These are phyloP conservation scores for Danionella cerebrum DNA, from an alignment of 2,113 vertebrate genomes.

Conservation along the genomic window DNA sequence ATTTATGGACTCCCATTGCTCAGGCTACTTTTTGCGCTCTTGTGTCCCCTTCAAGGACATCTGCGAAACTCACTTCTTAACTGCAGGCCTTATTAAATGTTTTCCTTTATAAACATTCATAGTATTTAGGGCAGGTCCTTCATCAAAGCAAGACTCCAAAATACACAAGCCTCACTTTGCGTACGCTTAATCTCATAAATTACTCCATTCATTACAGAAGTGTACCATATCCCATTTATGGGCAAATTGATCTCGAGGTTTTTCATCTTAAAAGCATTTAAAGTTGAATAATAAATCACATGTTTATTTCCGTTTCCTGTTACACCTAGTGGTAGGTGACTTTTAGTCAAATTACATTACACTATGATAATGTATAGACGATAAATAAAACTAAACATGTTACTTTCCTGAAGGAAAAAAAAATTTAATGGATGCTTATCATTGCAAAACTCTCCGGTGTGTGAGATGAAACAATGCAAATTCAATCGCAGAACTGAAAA, in stretches of 20 bases:
- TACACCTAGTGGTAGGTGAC: neutral
- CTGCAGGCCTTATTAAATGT: constrained; percentile 16
- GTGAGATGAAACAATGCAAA: too few species aligned
- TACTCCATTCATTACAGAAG: constrained; percentile 22
- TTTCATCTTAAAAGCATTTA: neutral
- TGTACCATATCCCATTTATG: neutral
- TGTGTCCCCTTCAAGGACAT: constrained; percentile 87
- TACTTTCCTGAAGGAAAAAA: too few species aligned
- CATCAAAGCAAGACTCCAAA: constrained; percentile 20
- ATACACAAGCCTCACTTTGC: constrained; percentile 4
- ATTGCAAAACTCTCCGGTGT: too few species aligned
- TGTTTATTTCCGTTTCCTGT: neutral
- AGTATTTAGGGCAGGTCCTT: constrained; percentile 28
- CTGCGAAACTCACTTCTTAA: constrained; percentile 46
- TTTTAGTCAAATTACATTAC: neutral
- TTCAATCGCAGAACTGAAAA: too few species aligned
- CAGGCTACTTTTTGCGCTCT: constrained; percentile 65
- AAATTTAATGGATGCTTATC: too few species aligned
- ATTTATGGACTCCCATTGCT: constrained; percentile 78
- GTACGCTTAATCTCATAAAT: constrained; percentile 27
- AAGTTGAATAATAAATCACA: neutral
- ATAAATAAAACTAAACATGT: too few species aligned
- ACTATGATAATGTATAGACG: neutral
- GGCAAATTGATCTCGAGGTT: constrained; percentile 5
- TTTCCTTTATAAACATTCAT: constrained; percentile 26